Evolutionary conservation across 2,797 vertebrate species (phyloP), one percentile per base, ranked within the genome.

Genomic region (Staurois parvus): DNA sequence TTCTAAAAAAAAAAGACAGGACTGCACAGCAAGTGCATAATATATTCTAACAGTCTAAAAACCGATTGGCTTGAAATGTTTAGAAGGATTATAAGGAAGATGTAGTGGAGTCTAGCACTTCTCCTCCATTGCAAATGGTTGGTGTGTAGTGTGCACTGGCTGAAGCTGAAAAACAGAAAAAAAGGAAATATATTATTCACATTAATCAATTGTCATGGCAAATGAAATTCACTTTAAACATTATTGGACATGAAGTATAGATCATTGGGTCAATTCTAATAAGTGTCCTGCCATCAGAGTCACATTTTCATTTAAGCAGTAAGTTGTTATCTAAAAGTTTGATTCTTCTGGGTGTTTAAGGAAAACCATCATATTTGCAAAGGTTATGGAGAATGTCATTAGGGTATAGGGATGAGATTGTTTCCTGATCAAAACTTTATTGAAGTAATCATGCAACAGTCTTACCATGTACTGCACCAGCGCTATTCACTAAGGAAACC

Each of bases 21-120:
- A 85, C 87, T 88, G 89, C 85, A 86, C 85, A 82, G 93, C 92
- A 87, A 92, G 95, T 94, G 92, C 94, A 94, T 91, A 90, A 94
- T 91, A 90, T 95, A 92, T 88, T 93, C 95, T 97, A 98, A 97
- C 96, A 97, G 96, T 97, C 97, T 95, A 94, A 94, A 94, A 94
- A 93, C 91, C 91, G 81, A 52, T 40, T 90, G 87, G 91, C 91
- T 91, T 91, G 90, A 93, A 91, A 88, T 42, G 91, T 87, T 81
- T 92, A 92, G 96, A 95, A 96, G 94, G 91, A 94, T 99, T 96
- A 99, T 96, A 99, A 96, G 89, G 98, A 99, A 68, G 98, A 99
- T 73, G 98, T 99, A 90, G 98, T 99, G 87, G 98, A 99, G 94
- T 99, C 98, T 26, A 99, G 95, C 40, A 99, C 97, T 93, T 99